A percentile compares a stretch with the other conserved stretches of the same genome.
These are phyloP conservation scores for Cheilosia pagana DNA, from an alignment of 2,888 invertebrate species.

Conservation along the genomic window DNA sequence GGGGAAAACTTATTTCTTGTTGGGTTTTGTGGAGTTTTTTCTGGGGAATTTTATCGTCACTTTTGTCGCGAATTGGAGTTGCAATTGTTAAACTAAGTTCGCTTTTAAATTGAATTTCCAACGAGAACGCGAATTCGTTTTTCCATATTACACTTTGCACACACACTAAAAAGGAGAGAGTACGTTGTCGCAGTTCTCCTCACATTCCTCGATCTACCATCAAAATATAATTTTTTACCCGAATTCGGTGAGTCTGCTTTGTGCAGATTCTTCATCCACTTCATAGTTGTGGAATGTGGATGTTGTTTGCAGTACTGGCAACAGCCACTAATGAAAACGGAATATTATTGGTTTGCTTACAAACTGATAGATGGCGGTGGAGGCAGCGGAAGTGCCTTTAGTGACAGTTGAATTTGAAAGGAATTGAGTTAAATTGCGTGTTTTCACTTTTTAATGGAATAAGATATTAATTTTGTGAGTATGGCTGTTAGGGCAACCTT, in stretches of 20 bases:
- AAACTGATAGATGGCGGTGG: constrained; percentile 37
- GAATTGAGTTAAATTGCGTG: not conserved
- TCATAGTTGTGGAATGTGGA: constrained; percentile 52
- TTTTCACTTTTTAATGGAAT: too few relatives aligned
- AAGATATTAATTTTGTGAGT: too few relatives aligned
- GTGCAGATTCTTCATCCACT: constrained; percentile 66
- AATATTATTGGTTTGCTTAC: not conserved
- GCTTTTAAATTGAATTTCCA: constrained; percentile 31
- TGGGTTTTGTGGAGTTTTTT: constrained; percentile 33
- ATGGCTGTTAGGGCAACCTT: too few relatives aligned
- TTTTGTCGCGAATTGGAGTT: constrained; percentile 29
- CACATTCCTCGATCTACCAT: constrained; percentile 72
- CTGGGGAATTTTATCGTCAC: constrained; percentile 15
- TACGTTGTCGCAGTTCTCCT: constrained; percentile 71
- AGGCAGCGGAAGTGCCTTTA: constrained; percentile 1
- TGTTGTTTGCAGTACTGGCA: constrained; percentile 5
- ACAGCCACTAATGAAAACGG: constrained; percentile 7
- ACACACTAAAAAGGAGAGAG: constrained; percentile 65
- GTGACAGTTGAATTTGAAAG: not conserved
- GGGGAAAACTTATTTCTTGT: constrained; percentile 51
- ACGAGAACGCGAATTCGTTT: constrained; percentile 66
- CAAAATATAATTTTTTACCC: constrained; percentile 73
- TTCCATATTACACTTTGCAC: constrained; percentile 57
- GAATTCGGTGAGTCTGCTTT: constrained; percentile 64
- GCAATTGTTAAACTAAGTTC: constrained; percentile 11